These are phyloP conservation scores for Zosterops borbonicus DNA, from an alignment of 2,113 vertebrate genomes.

Conservation along the genomic window DNA sequence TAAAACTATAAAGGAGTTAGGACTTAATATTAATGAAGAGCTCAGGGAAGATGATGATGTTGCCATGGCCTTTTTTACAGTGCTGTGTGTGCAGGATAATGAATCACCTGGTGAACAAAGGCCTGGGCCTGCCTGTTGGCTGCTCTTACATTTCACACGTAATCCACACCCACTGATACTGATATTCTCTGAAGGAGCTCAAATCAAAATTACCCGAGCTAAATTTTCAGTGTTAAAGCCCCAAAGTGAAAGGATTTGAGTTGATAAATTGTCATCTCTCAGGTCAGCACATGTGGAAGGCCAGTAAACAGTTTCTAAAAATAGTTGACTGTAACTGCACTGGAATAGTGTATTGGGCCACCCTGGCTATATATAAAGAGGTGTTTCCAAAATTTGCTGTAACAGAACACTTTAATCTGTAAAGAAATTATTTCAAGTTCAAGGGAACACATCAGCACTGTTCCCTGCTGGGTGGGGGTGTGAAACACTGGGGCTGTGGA, in stretches of 20 bases:
- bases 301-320: not conserved
- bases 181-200: not conserved
- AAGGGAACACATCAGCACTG: not conserved
- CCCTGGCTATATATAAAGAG: not conserved
- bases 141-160: fast-evolving
- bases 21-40: not conserved
- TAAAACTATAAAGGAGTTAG: not conserved
- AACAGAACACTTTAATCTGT: not conserved
- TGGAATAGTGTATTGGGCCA: not conserved
- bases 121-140: not conserved
- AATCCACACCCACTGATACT: not conserved
- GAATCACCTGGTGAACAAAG: not conserved
- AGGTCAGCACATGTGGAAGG: not conserved
- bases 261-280: not conserved
- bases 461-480: not conserved
- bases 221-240: too few relatives aligned
- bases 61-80: not conserved
- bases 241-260: not conserved
- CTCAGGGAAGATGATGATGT: not conserved
- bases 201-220: not conserved
- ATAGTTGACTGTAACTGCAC: not conserved
- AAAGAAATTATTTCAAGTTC: not conserved
- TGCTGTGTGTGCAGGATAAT: not conserved
- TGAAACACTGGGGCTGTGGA: not conserved
- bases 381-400: not conserved